A percentile compares a stretch with the other conserved stretches of the same genome.
Conservation (phyloP, 2,888 invertebrate genomes). For the Enoplolaimus lenunculus region DNA sequence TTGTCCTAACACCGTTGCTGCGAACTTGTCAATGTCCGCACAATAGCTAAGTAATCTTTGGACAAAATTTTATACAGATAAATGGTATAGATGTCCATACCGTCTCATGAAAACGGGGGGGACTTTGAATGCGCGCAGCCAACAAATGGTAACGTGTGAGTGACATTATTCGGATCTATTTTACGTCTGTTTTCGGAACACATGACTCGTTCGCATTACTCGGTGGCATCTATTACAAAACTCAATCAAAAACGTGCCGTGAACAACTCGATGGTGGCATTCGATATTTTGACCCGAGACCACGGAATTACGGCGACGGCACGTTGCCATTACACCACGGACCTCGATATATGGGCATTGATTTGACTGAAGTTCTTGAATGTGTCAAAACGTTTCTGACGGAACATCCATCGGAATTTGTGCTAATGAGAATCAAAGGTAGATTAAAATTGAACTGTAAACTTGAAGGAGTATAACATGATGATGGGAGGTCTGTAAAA, state of each 20-base stretch:
- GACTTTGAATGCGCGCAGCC: no score
- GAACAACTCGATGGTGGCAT: constrained; percentile 8
- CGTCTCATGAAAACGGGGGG: no score
- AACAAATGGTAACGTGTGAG: no score
- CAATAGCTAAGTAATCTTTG: no score
- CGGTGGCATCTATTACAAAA: background rate
- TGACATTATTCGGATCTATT: no score
- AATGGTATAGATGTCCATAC: no score
- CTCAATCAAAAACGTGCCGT: background rate
- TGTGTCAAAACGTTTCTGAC: background rate
- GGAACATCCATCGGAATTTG: background rate
- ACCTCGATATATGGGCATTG: background rate
- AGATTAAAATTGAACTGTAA: no score
- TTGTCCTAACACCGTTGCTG: no score
- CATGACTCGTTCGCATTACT: background rate
- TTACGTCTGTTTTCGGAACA: background rate
- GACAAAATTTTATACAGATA: no score
- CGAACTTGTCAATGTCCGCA: no score
- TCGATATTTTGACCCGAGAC: background rate
- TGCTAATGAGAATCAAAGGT: constrained; percentile 6
- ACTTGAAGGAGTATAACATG: no score
- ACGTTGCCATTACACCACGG: background rate
- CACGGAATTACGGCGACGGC: background rate
- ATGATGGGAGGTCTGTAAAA: no score
- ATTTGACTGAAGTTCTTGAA: background rate